Evolutionary conservation across 1,140 invertebrate genomes (phyloP), one percentile per base, ranked within the genome.

Genomic region (Drosophila obscura): DNA sequence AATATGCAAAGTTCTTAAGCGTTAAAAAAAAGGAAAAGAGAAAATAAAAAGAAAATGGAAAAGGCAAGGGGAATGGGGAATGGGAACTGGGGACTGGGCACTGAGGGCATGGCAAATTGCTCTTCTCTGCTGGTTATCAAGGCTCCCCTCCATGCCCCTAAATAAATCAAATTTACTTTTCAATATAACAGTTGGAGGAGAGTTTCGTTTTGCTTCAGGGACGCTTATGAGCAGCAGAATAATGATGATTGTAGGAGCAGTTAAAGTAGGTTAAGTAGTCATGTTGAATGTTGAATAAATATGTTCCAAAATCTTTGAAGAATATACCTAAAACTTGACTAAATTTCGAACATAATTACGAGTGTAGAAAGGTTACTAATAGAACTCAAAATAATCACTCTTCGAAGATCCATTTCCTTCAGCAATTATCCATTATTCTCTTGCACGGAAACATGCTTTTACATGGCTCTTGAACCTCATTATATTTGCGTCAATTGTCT

Each of bases 1-100:
- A 67, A 85, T 85, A 87, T 85, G 82, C 78, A 87, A 85, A 83
- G 80, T 83, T 83, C 65, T 79, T 72, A 65, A 63, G 60, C 50
- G 51, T 43, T 49, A 49, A 48, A 45, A 28, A 45, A 73, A 61
- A 73, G 39, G n/a, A 24, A 24, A 31, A 31, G 28, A 31, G 3
- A 41, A 60, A 60, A 72, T 39, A 46, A 39, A 51, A 26, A 61
- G 11, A 41, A 15, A n/a, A 55, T 26, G 28, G 44, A 13, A 16
- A 51, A 57, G 59, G 53, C 15, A 44, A 41, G 58, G 43, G 52
- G 28, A 46, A 41, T 44, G 19, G 56, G 19, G 44, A 28, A 19
- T 51, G 41, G 58, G 39, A n/a, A n/a, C n/a, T n/a, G 59, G 15
- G 49, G 26, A 28, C 6, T 31, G 28, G 28, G 31, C 8, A 31